These are phyloP conservation scores for Heliocidaris tuberculata DNA, from an alignment of 35 echinoderm and acorn worm genomes.

Conservation along the genomic window DNA sequence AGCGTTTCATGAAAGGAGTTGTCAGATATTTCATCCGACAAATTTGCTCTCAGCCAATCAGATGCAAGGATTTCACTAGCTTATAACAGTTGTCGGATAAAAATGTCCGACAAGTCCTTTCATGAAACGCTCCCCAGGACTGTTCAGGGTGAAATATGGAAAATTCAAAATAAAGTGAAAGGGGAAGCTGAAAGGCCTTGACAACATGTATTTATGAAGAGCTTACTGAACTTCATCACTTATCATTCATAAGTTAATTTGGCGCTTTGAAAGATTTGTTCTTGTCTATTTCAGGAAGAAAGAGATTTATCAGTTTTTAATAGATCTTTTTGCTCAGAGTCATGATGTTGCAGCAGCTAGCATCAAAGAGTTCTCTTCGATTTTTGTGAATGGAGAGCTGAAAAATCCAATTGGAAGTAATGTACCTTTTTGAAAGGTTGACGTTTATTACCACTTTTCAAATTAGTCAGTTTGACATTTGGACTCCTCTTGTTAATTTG, in stretches of 20 bases:
- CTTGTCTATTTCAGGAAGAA: too few relatives aligned
- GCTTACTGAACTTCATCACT: not conserved
- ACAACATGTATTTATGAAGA: not conserved
- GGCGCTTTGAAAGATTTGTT: not conserved
- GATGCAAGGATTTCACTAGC: too few relatives aligned
- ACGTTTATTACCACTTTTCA: not conserved
- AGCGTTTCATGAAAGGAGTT: too few relatives aligned
- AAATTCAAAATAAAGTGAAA: too few relatives aligned
- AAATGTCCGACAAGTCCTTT: too few relatives aligned
- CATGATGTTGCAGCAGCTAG: not conserved
- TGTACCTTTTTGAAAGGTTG: not conserved
- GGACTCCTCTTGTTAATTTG: not conserved
- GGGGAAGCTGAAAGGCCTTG: too few relatives aligned
- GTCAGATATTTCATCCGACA: too few relatives aligned
- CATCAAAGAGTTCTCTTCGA: not conserved
- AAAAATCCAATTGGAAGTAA: not conserved
- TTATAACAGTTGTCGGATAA: too few relatives aligned
- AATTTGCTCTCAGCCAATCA: too few relatives aligned
- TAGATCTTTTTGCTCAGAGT: not conserved
- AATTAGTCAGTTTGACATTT: not conserved
- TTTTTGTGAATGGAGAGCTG: not conserved
- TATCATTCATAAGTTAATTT: not conserved
- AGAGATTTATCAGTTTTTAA: too few relatives aligned
- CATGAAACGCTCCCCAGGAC: too few relatives aligned
- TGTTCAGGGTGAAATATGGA: too few relatives aligned